Base-by-base conservation (phyloP, 2,113 vertebrate genomes). In the Scatophagus argus region DNA sequence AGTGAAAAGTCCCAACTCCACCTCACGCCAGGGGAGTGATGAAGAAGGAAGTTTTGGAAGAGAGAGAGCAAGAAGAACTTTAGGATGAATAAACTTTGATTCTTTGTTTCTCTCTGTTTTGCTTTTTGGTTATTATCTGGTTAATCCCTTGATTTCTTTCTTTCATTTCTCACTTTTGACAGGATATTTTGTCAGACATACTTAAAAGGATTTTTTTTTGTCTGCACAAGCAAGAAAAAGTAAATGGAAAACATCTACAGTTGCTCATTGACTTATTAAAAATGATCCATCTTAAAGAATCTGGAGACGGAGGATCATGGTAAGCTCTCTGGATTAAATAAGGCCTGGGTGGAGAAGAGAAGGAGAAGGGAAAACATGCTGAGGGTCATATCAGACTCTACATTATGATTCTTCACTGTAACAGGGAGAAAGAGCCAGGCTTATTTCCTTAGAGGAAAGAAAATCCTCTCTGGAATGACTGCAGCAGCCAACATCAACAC, bases 401-500 rank as follows among this genome's bases (percentile, higher is more conserved):
- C 36, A 9, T 82, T 76, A 47, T 79, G 44, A 59, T 83, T 77
- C 52, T 46, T 16, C 43, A 0, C 61, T 79, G 47, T 34, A 65
- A 51, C 12, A 8, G 38, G 65, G 38, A 71, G 34, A 71, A 39
- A 31, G 29, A 56, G 69, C 25, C 59, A 14, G 64, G 54, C 54
- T 89, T 83, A 64, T 74, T 84, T 82, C 80, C 69, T 87, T 47
- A 43, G 76, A 80, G 81, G 55, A 70, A 72, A 72, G 32, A 79
- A 83, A 84, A 81, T 85, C 88, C 84, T 78, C 85, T 76, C 6
- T 67, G 85, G 85, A 92, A 90, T 89, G 87, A 88, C 9, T 9
- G 52, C 59, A 64, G 81, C 54, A 31, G 88, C 89, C 87, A 90
- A 88, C 55, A 46, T 89, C 82, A 90, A 91, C 87, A 88, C 44